Evolutionary conservation across 2,797 vertebrate genomes (phyloP), one percentile per base, ranked within the genome.

Genomic region (Chrysocyon brachyurus): DNA sequence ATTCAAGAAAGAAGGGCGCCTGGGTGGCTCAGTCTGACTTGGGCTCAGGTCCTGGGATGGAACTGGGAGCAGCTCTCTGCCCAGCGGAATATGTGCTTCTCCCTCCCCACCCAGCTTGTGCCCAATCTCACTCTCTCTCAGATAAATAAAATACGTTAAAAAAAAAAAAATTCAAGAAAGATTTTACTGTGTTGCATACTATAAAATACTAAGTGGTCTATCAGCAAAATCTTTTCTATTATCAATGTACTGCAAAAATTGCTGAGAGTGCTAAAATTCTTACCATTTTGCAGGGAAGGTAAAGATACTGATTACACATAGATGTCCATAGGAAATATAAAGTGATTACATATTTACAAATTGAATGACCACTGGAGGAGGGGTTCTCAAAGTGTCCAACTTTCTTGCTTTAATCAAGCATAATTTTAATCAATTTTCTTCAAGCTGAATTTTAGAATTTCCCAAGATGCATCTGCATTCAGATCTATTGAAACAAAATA

Each of bases 331-430:
- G 31, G 61, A 84, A 85, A 54, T 52, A 63, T 14, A 52, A 70
- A 83, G n/a, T 54, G n/a, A 64, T 75, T 64, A n/a, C 31, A 6
- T 22, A n/a, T 40, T 36, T 24, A 12, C 36, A 64, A 40, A 31
- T 24, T 75, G 31, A 36, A 46, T 36, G n/a, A 54, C 46, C n/a
- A 64, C 12, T 64, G 54, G n/a, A 85, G 57, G 6, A 33, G 59
- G 54, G 5, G 11, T 56, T 90, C 59, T 90, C 75, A 82, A 33
- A 72, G 19, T 73, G n/a, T 63, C 46, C 33, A 22, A 12, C n/a
- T 78, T 97, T 79, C 70, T 97, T 73, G 63, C 28, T 96, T 86
- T 87, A 94, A 70, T 92, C 78, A 93, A 61, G 59, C n/a, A 54
- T n/a, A 59, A 84, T 82, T 83, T 85, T 91, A 57, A 52, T 85